Evolutionary conservation across 2,888 invertebrate species (phyloP), one percentile per base, ranked within the genome.

Genomic region (Bugula neritina): DNA sequence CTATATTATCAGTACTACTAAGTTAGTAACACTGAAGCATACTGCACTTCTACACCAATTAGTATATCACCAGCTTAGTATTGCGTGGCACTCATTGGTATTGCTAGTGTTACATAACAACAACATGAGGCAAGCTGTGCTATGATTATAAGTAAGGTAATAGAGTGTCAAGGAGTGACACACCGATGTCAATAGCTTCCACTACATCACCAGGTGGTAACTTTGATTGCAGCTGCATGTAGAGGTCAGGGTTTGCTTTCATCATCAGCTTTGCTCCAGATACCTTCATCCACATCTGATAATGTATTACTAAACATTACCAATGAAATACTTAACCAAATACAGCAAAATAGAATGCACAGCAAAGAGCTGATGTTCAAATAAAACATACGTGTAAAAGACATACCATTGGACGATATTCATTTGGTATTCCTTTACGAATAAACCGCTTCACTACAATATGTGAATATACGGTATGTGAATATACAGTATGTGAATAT

Each of bases 371-470:
- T 43, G 43, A 43, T 17, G 43, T n/a, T 35, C 57, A n/a, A 58
- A 25, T 55, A n/a, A 23, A 34, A 35, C 23, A 27, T 35, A 55
- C 29, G 23, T 23, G 43, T 43, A 17, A 43, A 43, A 43, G 5
- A 77, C 81, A 82, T 82, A 88, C 88, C 82, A 82, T 82, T 73
- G 87, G 85, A 78, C 89, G 83, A 74, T 87, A 83, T 77, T 87
- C 86, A 54, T 89, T 88, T 74, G 95, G 95, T 82, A 96, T 90
- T 72, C 95, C 95, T 87, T 95, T 95, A 72, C 94, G 88, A 73
- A 94, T 90, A 82, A 92, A 95, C 82, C 93, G 88, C 84, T 94
- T 94, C 69, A 94, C 87, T 85, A 78, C 71, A 83, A 81, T 73
- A 34, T 72, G 72, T 73, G 73, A 74, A n/a, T n/a, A n/a, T n/a